phyloP scores from a whole-genome alignment of 1,140 invertebrate species.

The Tetranychus cinnabarinus region DNA sequence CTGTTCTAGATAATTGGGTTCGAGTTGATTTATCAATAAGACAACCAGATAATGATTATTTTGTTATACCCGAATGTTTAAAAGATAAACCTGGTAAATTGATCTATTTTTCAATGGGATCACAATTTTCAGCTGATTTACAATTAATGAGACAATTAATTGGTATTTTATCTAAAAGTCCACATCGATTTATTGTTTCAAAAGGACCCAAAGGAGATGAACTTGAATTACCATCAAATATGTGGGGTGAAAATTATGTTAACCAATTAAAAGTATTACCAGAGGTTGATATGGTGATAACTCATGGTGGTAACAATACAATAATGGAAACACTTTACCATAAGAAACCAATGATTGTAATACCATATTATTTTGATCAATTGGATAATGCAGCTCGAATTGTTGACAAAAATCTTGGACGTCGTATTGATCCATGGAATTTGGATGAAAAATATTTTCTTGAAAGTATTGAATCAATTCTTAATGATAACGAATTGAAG shows the following conservation, averaged over 20 bases:
- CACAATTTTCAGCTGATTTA: background rate
- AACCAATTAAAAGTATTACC: background rate
- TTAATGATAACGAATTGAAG: background rate
- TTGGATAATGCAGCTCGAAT: constrained; percentile 2
- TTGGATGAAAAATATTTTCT: background rate
- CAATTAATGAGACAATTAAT: background rate
- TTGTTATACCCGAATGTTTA: no score
- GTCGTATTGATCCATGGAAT: background rate
- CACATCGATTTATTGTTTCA: background rate
- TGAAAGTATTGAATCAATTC: background rate
- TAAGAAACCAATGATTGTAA: background rate
- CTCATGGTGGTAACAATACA: constrained; percentile 4
- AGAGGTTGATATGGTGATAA: background rate
- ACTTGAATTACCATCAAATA: background rate
- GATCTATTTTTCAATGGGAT: background rate
- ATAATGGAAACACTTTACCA: background rate
- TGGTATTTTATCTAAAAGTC: background rate
- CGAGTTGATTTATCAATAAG: no score
- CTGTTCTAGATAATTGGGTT: no score
- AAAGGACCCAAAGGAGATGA: background rate
- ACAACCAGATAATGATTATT: no score
- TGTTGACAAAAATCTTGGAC: background rate
- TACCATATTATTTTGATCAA: constrained; percentile 1
- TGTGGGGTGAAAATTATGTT: background rate
- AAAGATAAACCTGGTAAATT: background rate